Conservation (phyloP, 2,113 vertebrate genomes). For the Dissostichus mawsoni region DNA sequence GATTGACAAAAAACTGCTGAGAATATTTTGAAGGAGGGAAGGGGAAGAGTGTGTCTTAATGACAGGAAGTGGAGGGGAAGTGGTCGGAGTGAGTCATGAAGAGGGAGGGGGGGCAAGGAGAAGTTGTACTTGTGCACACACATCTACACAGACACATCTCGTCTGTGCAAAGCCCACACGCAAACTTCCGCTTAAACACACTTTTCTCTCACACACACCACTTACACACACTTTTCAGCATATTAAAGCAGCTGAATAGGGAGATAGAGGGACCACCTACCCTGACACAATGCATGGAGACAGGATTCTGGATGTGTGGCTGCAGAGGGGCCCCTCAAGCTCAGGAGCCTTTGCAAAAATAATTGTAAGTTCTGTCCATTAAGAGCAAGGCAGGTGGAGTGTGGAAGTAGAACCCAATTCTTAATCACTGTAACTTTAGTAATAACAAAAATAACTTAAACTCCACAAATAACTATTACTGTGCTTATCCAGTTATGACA, state of each 20-base stretch:
- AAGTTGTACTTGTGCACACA: constrained; percentile 46
- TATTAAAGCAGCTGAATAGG: constrained; percentile 26
- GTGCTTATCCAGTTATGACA: not conserved
- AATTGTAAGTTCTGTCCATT: constrained; percentile 8
- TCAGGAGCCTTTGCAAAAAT: constrained; percentile 34
- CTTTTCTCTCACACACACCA: constrained; percentile 14
- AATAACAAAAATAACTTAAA: not conserved
- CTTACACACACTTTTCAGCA: constrained; percentile 10
- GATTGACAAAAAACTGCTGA: constrained; percentile 84
- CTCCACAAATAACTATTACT: not conserved
- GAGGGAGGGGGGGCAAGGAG: constrained; percentile 8
- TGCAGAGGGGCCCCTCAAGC: constrained; percentile 43
- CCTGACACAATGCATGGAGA: constrained; percentile 65
- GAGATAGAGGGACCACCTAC: constrained; percentile 67
- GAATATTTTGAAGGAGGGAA: constrained; percentile 76
- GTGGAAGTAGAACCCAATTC: not conserved
- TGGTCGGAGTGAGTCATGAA: constrained; percentile 66
- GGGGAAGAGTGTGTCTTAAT: constrained; percentile 76
- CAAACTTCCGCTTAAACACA: constrained; percentile 42
- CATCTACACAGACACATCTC: constrained; percentile 38
- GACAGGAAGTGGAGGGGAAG: constrained; percentile 75
- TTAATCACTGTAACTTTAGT: not conserved
- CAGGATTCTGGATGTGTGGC: constrained; percentile 27
- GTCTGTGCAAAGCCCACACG: constrained; percentile 38
- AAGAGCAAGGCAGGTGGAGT: constrained; percentile 1